Evolutionary conservation across 2,888 invertebrate genomes (phyloP).

Genomic region (Lottia gigantea): DNA sequence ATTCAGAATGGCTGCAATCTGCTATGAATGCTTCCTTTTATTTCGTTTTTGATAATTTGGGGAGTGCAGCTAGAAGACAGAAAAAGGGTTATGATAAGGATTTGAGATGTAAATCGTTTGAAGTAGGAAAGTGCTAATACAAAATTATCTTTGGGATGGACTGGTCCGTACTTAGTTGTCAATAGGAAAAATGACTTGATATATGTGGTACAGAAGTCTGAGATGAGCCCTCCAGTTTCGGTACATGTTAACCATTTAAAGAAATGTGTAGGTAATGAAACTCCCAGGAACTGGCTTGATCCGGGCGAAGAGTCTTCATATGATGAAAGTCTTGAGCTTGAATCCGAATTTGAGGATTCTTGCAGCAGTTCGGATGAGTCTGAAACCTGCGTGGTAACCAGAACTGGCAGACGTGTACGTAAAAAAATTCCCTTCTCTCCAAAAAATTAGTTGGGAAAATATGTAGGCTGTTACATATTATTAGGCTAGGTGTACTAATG

Average conservation of each 20-base stretch:
- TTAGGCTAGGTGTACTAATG: too few relatives aligned
- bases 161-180: neutral
- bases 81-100: conserved; percentile 3
- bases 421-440: neutral
- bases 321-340: neutral
- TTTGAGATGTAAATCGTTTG: neutral
- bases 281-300: neutral
- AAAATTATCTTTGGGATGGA: neutral
- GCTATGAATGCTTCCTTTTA: neutral
- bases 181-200: neutral
- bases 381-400: neutral
- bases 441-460: neutral
- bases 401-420: neutral
- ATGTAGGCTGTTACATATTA: too few relatives aligned
- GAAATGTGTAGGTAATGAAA: neutral
- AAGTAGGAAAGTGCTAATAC: neutral
- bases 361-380: neutral
- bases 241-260: neutral
- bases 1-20: neutral
- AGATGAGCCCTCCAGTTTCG: neutral
- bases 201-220: neutral
- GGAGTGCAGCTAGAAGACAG: neutral
- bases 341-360: neutral
- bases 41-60: neutral
- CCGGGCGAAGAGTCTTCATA: neutral